These are phyloP conservation scores for Sebastes jordani DNA, from an alignment of 2,797 vertebrate genomes.

Conservation along the genomic window DNA sequence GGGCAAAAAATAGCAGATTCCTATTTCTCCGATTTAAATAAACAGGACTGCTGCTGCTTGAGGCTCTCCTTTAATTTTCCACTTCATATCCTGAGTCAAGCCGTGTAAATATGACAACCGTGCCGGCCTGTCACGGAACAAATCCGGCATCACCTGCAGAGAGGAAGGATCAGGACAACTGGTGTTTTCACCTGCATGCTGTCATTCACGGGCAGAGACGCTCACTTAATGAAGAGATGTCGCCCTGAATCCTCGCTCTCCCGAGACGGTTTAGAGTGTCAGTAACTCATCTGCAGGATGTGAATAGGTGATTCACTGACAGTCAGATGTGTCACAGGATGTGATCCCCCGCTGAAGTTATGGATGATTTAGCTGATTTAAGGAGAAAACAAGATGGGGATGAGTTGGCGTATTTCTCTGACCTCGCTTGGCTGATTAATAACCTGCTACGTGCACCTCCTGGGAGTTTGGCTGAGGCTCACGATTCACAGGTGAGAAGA, in stretches of 20 bases:
- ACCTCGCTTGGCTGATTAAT: conserved; percentile 43
- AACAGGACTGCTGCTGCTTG: conserved; percentile 41
- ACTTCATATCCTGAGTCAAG: conserved; percentile 40
- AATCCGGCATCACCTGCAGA: conserved; percentile 31
- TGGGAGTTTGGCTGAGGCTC: conserved; percentile 21
- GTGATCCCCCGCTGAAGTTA: conserved; percentile 17
- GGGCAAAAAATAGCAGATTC: not conserved
- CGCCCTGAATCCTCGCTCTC: conserved; percentile 5
- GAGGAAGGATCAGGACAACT: not conserved
- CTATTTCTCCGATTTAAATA: conserved; percentile 44
- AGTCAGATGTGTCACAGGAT: conserved; percentile 33
- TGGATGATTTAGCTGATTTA: conserved; percentile 34
- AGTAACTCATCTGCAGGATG: conserved; percentile 40
- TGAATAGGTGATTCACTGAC: conserved; percentile 48
- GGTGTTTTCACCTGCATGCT: conserved; percentile 18
- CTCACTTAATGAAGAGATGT: conserved; percentile 1
- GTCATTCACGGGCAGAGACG: conserved; percentile 23
- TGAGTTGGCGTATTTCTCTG: conserved; percentile 25
- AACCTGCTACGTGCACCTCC: conserved; percentile 15
- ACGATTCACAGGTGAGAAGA: conserved; percentile 33
- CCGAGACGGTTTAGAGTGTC: conserved; percentile 23
- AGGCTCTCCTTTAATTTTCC: conserved; percentile 58
- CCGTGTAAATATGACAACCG: conserved; percentile 42
- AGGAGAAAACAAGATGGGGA: conserved; percentile 28
- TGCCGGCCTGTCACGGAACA: conserved; percentile 18